phyloP scores from a whole-genome alignment of 2,888 invertebrate species.

The Chromoteleia sp. region DNA sequence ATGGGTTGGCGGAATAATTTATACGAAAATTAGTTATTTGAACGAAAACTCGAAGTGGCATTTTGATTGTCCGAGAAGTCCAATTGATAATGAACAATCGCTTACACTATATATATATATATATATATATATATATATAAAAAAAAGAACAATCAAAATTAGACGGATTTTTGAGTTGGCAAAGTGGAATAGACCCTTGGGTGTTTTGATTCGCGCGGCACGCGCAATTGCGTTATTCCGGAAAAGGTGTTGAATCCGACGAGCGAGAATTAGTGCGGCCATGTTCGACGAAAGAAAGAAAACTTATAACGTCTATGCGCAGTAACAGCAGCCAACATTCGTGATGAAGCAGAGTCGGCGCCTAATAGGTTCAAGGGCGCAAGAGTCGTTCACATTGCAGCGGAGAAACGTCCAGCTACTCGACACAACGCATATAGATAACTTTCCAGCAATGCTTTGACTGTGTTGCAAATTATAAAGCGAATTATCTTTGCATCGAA shows the following conservation, averaged over 20 bases:
- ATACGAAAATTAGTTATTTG: too few relatives aligned
- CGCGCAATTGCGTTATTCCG: conserved; percentile 25
- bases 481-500: conserved; percentile 70
- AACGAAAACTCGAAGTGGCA: too few relatives aligned
- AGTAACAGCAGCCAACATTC: conserved; percentile 69
- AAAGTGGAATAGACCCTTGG: too few relatives aligned
- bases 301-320: conserved; percentile 58
- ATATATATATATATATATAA: too few relatives aligned
- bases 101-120: too few relatives aligned
- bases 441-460: conserved; percentile 72
- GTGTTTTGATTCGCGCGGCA: background rate
- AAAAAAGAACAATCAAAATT: too few relatives aligned
- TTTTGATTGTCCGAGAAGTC: too few relatives aligned
- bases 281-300: conserved; percentile 60
- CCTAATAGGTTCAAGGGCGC: conserved; percentile 76
- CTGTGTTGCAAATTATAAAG: conserved; percentile 71
- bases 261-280: conserved; percentile 47
- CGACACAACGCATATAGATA: conserved; percentile 72
- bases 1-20: too few relatives aligned
- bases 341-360: conserved; percentile 72
- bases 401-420: conserved; percentile 72
- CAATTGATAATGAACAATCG: too few relatives aligned
- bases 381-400: conserved; percentile 74
- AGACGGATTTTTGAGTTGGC: too few relatives aligned
- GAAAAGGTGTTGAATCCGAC: conserved; percentile 42